Evolutionary conservation across 2,797 vertebrate genomes (phyloP).

Genomic region (Chanos chanos): DNA sequence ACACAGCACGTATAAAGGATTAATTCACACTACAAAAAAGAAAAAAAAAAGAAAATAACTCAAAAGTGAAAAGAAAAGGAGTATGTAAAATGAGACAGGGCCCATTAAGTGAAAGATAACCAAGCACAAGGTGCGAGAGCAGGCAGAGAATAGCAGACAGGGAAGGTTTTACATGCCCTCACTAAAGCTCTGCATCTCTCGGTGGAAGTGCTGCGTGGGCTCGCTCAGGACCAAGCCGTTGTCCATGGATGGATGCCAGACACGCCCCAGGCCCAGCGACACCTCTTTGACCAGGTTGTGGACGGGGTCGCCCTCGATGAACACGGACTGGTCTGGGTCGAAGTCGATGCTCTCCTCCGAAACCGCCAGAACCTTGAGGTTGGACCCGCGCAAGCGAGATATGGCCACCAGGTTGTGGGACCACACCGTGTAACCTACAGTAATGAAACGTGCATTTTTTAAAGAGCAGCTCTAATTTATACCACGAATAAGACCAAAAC

Average conservation of each 20-base stretch:
- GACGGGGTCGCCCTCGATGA: constrained; percentile 89
- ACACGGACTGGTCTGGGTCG: constrained; percentile 89
- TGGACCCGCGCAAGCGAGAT: constrained; percentile 91
- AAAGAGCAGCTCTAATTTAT: not conserved
- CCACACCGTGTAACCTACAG: constrained; percentile 92
- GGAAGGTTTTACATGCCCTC: constrained; percentile 81
- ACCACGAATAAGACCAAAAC: not conserved
- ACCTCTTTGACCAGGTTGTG: constrained; percentile 97
- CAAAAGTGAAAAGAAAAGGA: constrained; percentile 36
- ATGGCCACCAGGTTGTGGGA: constrained; percentile 98
- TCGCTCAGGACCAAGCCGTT: constrained; percentile 89
- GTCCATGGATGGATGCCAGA: constrained; percentile 93
- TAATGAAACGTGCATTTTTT: not conserved
- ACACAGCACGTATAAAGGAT: constrained; percentile 84
- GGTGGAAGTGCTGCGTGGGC: constrained; percentile 94
- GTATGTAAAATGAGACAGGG: constrained; percentile 45
- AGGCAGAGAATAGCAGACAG: not conserved
- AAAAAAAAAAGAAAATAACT: constrained; percentile 69
- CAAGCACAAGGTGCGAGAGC: constrained; percentile 31
- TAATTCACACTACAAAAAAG: constrained; percentile 82
- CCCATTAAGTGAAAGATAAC: constrained; percentile 33
- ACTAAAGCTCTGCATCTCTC: constrained; percentile 95
- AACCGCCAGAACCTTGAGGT: constrained; percentile 88
- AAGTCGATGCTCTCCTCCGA: constrained; percentile 98
- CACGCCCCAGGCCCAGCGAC: constrained; percentile 87